Base-by-base conservation (phyloP, 2,113 vertebrate species). In the Pyxicephalus adspersus region DNA sequence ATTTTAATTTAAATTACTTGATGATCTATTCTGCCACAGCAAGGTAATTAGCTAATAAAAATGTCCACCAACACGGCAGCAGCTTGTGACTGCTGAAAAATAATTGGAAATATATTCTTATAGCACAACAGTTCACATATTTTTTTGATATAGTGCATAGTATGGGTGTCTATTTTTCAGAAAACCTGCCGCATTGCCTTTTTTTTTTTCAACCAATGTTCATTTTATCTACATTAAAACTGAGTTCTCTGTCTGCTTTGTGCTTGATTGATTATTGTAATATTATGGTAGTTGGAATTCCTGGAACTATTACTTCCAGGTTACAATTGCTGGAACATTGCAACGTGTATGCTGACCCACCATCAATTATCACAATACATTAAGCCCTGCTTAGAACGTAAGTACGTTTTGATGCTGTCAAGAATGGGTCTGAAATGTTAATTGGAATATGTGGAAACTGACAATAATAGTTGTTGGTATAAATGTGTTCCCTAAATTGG, bases 271-370 rank as follows among this genome's bases (percentile, higher is more conserved):
- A 77, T 77, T 63, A 77, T 52, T 77, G 45, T 50, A 64, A 52
- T 77, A 64, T 77, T 61, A 50, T 63, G 17, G 58, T 76, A 76
- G 58, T 51, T 25, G 26, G 57, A 51, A 64, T 76, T 76, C 58
- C 73, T 76, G 58, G 73, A 76, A 63, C 73, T 76, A 34, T 76
- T 76, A 63, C 73, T 76, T 76, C 73, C 73, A 64, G 61, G 74
- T 52, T 77, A 51, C 60, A 77, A 64, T 45, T 77, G 60, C 74
- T 77, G 74, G 74, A 77, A 77, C 34, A 51, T 22, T 26, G 45
- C 60, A 64, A 45, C 5, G 64, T 64, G 61, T 77, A 54, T 63
- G 61, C 58, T 77, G 74, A 77, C 74, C 73, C 55, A 38, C 57
- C 55, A 76, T 61, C 57, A 76, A 77, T 64, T 77, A 77, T 23